phyloP scores from a whole-genome alignment of 1,140 invertebrate genomes.

The Bradysia coprophila region DNA sequence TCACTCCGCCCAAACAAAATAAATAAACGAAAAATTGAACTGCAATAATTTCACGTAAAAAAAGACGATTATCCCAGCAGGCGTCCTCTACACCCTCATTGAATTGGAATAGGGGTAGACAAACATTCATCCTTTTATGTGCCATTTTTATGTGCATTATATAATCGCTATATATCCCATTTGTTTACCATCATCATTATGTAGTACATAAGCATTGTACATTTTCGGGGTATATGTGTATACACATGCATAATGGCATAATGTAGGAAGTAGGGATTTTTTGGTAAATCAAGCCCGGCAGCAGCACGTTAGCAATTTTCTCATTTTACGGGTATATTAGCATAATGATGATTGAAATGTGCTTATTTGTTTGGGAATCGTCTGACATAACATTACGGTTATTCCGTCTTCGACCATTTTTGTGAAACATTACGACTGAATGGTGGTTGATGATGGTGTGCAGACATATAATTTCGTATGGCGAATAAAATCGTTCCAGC shows the following conservation, averaged over 20 bases:
- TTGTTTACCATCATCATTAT: too few relatives aligned
- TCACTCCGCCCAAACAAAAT: background rate
- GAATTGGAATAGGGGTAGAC: background rate
- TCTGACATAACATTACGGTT: too few relatives aligned
- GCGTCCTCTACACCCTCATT: background rate
- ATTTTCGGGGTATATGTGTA: background rate
- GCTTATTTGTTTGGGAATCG: background rate
- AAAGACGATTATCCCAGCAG: background rate
- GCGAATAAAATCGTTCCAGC: too few relatives aligned
- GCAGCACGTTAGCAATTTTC: background rate
- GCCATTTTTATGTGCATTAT: too few relatives aligned
- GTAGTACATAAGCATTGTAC: background rate
- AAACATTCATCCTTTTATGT: too few relatives aligned
- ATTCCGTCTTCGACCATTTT: too few relatives aligned
- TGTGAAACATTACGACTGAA: too few relatives aligned
- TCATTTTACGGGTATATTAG: slow-evolving; percentile 2
- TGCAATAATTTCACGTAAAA: background rate
- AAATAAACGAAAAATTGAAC: background rate
- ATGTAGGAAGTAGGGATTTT: background rate
- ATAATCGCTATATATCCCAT: too few relatives aligned
- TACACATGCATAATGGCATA: background rate
- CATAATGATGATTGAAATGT: slow-evolving; percentile 3
- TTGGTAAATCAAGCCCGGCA: background rate
- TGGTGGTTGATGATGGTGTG: too few relatives aligned
- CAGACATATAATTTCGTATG: too few relatives aligned